These are phyloP conservation scores for Tenebrio molitor DNA, from an alignment of 1,140 invertebrate genomes.

Conservation along the genomic window DNA sequence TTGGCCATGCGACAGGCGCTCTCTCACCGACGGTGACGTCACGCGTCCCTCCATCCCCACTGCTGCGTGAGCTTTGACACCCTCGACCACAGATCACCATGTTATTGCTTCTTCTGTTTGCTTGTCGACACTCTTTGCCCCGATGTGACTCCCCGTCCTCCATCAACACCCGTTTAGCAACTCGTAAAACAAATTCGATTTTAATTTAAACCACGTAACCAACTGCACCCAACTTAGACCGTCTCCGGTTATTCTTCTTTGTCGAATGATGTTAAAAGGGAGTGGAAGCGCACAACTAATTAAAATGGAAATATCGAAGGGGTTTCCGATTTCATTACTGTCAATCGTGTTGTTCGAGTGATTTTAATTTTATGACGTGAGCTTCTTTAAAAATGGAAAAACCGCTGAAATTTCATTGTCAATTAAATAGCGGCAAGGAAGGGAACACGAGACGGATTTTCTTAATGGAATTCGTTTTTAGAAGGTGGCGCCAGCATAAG, in stretches of 20 bases:
- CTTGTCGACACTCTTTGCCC: slow-evolving; percentile 62
- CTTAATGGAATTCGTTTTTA: background rate
- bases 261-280: background rate
- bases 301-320: slow-evolving; percentile 1
- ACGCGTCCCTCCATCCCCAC: slow-evolving; percentile 61
- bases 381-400: slow-evolving; percentile 8
- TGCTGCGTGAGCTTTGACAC: slow-evolving; percentile 63
- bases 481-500: background rate
- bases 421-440: too few relatives aligned
- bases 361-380: background rate
- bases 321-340: slow-evolving; percentile 7
- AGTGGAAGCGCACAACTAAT: slow-evolving; percentile 1
- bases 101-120: slow-evolving; percentile 64
- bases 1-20: slow-evolving; percentile 57
- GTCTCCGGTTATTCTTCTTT: background rate
- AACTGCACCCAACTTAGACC: too few relatives aligned
- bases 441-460: background rate
- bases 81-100: slow-evolving; percentile 63
- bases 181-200: slow-evolving; percentile 5
- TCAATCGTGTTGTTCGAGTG: background rate
- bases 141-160: slow-evolving; percentile 22
- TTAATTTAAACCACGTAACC: slow-evolving; percentile 30
- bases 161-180: slow-evolving; percentile 39
- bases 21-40: slow-evolving; percentile 61
- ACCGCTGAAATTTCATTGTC: too few relatives aligned